Percentiles rank a stretch among this genome's conserved stretches.
phyloP scores from a whole-genome alignment of 2,797 vertebrate species.

The Nyctibius grandis region DNA sequence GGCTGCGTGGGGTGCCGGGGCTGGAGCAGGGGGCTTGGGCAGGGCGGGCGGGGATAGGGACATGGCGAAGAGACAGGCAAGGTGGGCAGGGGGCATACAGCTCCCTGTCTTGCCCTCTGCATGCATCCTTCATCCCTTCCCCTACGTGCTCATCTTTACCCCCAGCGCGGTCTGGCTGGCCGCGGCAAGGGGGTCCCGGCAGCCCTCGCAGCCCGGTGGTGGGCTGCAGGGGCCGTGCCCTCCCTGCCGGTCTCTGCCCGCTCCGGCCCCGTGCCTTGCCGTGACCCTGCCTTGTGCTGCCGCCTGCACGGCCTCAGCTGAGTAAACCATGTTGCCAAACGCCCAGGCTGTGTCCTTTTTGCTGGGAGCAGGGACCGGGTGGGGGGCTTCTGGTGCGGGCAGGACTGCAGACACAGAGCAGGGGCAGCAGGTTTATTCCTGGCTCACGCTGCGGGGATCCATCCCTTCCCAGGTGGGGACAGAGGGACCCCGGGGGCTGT shows the following conservation, averaged over 20 bases:
- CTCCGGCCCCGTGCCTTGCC: background rate
- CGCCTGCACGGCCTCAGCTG: background rate
- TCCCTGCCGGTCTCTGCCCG: background rate
- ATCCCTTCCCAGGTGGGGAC: background rate
- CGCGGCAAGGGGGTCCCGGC: accelerated
- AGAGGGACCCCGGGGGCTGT: background rate
- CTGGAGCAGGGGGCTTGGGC: background rate
- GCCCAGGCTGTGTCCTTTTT: background rate
- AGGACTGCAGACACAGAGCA: background rate
- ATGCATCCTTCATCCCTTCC: background rate
- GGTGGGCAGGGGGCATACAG: background rate
- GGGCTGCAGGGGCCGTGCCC: background rate
- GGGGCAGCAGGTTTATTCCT: background rate
- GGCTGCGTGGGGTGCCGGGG: background rate
- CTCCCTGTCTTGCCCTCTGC: background rate
- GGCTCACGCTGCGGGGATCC: background rate
- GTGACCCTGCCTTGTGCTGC: conserved; percentile 31
- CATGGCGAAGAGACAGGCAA: background rate
- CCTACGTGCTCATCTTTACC: background rate
- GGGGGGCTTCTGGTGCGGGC: accelerated
- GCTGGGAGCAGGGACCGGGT: accelerated
- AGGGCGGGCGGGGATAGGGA: accelerated
- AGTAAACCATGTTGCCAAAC: conserved; percentile 57
- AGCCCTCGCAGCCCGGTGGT: background rate
- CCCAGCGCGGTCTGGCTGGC: accelerated